phyloP scores from a whole-genome alignment of 2,113 vertebrate genomes.

The Psilopogon haemacephalus region DNA sequence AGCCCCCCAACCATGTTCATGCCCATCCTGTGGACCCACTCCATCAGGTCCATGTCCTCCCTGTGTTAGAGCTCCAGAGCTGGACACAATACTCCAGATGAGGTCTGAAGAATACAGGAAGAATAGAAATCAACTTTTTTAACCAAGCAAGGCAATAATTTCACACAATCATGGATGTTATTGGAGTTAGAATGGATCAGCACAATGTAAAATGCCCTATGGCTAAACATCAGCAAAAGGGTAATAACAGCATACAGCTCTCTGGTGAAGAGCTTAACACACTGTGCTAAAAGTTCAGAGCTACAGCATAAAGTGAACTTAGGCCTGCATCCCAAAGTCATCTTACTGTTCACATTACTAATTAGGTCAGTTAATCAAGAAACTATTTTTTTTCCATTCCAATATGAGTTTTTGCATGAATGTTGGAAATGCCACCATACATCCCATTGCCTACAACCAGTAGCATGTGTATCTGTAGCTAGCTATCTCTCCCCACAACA shows the following conservation, averaged over 20 bases:
- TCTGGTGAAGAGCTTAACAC: background rate
- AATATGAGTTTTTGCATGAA: background rate
- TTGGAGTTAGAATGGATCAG: background rate
- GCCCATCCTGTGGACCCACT: no score
- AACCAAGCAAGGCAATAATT: constrained; percentile 30
- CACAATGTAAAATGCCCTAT: background rate
- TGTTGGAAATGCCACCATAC: background rate
- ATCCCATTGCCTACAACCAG: background rate
- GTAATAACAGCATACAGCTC: background rate
- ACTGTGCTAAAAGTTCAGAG: background rate
- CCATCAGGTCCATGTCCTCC: no score
- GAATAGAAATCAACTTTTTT: constrained; percentile 4
- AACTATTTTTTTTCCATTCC: background rate
- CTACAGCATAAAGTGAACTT: background rate
- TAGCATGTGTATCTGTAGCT: background rate
- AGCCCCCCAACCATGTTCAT: no score
- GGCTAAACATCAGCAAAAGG: background rate
- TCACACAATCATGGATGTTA: background rate
- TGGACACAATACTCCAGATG: no score
- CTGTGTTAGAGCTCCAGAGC: no score
- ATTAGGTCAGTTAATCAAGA: background rate
- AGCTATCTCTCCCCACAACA: background rate
- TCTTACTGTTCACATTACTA: background rate
- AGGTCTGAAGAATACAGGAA: background rate
- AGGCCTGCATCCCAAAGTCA: background rate